Evolutionary conservation across 2,888 invertebrate genomes (phyloP), one percentile per base, ranked within the genome.

Genomic region (Drosophila tripunctata): DNA sequence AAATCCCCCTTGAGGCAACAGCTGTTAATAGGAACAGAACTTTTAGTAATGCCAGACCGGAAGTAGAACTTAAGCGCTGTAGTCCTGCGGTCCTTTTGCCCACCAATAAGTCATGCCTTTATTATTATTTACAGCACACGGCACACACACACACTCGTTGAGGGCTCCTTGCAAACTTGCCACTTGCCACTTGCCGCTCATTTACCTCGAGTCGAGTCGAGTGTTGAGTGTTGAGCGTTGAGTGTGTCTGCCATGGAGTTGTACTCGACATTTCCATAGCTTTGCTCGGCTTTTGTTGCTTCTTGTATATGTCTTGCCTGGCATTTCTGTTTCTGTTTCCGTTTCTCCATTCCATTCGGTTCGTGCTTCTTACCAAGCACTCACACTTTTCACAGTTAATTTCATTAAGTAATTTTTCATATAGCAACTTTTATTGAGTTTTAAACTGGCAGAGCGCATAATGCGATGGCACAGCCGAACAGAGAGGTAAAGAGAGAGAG

Each of bases 381-480:
- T 62, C 65, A 65, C 56, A 74, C 78, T 76, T 81, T 81, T 84
- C 71, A 67, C 82, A 78, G 78, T 78, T 81, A 81, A 82, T 82
- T 85, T 82, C 85, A 82, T 82, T 82, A 85, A 82, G 81, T 82
- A 79, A 85, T 81, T 77, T 82, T 85, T 82, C 73, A 85, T 82
- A 70, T 65, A 57, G 77, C 66, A 75, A 72, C 77, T 82, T 82
- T 82, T 77, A 85, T 82, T 85, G 82, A 77, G 75, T 79, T 79
- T 77, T 70, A 67, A 85, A 68, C 77, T 64, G 71, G 70, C 76
- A 45, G 66, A 69, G 66, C 65, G 63, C 58, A 78, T 66, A 72
- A 69, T 70, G 76, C 36, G 65, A 48, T 8, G 1, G 4, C 27
- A 24, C 19, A 55, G 33, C 36, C 15, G 19, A 5, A 2, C 15